These are phyloP conservation scores for Andrena minutula DNA, from an alignment of 2,888 invertebrate genomes.

Conservation along the genomic window DNA sequence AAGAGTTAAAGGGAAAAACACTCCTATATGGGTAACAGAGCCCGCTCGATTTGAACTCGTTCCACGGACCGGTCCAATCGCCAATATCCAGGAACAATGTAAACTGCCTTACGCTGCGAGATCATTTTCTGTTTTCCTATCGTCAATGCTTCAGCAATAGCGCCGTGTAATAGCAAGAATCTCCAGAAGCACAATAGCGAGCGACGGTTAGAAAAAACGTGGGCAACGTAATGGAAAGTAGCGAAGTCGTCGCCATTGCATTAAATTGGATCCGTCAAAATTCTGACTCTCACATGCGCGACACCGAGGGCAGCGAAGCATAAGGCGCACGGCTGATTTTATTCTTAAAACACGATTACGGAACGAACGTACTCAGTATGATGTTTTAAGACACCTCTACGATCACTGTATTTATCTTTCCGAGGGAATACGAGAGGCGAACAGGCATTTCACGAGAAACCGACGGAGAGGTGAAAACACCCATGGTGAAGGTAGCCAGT, in stretches of 20 bases:
- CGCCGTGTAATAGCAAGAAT: constrained; percentile 24
- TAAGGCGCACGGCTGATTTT: constrained; percentile 49
- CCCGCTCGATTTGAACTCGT: constrained; percentile 63
- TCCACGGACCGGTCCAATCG: constrained; percentile 50
- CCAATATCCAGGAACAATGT: constrained; percentile 28
- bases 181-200: constrained; percentile 17
- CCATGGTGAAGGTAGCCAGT: constrained; percentile 74
- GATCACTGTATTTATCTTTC: constrained; percentile 39
- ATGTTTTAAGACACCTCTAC: constrained; percentile 19
- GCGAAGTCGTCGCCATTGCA: constrained; percentile 72
- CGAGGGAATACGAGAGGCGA: constrained; percentile 35
- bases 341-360: constrained; percentile 16
- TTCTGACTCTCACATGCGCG: constrained; percentile 69
- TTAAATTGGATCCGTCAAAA: constrained; percentile 74
- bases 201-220: constrained; percentile 24
- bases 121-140: constrained; percentile 43
- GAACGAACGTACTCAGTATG: constrained; percentile 21
- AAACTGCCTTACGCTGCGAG: constrained; percentile 44
- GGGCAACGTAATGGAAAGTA: constrained; percentile 56
- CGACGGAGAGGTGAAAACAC: constrained; percentile 75
- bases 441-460: constrained; percentile 61
- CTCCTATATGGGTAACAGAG: constrained; percentile 25
- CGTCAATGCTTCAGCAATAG: constrained; percentile 40
- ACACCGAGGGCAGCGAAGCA: constrained; percentile 20
- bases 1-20: constrained; percentile 6